phyloP scores from a whole-genome alignment of 1,140 invertebrate species.

The Nixonia krombeini region DNA sequence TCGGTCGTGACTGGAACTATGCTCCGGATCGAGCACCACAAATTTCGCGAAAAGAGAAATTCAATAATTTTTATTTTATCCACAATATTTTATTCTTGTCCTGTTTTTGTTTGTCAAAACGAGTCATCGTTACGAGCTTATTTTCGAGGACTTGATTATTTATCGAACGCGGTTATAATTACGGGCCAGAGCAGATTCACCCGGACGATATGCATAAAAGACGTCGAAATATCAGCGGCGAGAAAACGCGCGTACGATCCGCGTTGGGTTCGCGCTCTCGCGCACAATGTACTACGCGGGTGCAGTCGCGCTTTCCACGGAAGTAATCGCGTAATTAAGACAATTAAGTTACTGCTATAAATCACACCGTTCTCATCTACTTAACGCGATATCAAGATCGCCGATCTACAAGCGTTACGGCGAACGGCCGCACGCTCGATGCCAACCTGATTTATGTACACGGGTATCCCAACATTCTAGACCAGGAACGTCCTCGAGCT shows the following conservation, averaged over 20 bases:
- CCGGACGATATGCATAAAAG: no score
- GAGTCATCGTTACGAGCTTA: no score
- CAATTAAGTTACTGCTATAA: slow-evolving; percentile 65
- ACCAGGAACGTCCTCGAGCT: slow-evolving; percentile 31
- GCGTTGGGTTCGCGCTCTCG: slow-evolving; percentile 9
- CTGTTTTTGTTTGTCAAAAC: no score
- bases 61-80: background rate
- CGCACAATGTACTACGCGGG: slow-evolving; percentile 28
- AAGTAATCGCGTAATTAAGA: slow-evolving; percentile 65
- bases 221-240: background rate
- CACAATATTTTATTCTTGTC: background rate
- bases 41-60: no score
- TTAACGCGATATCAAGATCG: slow-evolving; percentile 57
- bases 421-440: slow-evolving; percentile 55
- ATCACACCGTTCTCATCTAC: slow-evolving; percentile 65
- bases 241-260: background rate
- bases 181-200: no score
- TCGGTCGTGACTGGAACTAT: background rate
- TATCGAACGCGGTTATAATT: no score
- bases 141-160: no score
- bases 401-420: slow-evolving; percentile 58
- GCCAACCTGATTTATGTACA: slow-evolving; percentile 58
- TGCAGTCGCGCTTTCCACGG: slow-evolving; percentile 58
- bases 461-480: slow-evolving; percentile 29
- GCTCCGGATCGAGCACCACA: no score